Conservation (phyloP, 1,140 invertebrate species). For the Magallana ariakensis region DNA sequence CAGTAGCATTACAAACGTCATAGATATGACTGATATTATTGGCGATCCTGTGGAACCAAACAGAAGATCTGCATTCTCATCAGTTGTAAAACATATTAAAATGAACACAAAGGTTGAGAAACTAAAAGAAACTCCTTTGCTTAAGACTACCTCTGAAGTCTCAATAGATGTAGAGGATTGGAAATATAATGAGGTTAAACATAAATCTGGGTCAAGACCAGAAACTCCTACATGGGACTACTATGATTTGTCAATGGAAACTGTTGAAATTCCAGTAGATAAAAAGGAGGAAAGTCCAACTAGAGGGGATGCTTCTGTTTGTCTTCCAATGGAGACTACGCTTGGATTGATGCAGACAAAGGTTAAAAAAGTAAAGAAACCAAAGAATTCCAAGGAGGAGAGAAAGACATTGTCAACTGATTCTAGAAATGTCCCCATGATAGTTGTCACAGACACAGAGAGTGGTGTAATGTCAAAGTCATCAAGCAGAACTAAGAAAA, state of each 20-base stretch:
- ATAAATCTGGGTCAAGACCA: constrained; percentile 64
- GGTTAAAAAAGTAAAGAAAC: constrained; percentile 34
- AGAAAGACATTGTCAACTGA: constrained; percentile 30
- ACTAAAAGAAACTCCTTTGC: not conserved
- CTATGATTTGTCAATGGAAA: constrained; percentile 64
- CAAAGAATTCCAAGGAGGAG: constrained; percentile 22
- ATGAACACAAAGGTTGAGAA: constrained; percentile 45
- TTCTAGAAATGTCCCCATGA: constrained; percentile 42
- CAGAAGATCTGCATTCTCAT: constrained; percentile 48
- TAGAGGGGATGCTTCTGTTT: constrained; percentile 52
- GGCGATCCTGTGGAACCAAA: constrained; percentile 30
- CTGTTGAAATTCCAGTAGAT: constrained; percentile 59
- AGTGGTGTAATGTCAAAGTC: not conserved
- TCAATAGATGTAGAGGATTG: constrained; percentile 48
- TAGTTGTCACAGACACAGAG: constrained; percentile 48
- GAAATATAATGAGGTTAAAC: constrained; percentile 53
- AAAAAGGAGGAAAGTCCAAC: constrained; percentile 22
- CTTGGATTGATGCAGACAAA: constrained; percentile 50
- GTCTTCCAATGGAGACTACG: constrained; percentile 64
- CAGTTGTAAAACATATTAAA: constrained; percentile 32
- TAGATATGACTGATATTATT: constrained; percentile 51
- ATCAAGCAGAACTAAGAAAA: not conserved
- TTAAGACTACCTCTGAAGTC: not conserved
- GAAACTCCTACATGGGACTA: constrained; percentile 73
- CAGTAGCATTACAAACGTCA: constrained; percentile 14